Conservation (phyloP, 2,113 vertebrate species). For the Orthonyx spaldingii region DNA sequence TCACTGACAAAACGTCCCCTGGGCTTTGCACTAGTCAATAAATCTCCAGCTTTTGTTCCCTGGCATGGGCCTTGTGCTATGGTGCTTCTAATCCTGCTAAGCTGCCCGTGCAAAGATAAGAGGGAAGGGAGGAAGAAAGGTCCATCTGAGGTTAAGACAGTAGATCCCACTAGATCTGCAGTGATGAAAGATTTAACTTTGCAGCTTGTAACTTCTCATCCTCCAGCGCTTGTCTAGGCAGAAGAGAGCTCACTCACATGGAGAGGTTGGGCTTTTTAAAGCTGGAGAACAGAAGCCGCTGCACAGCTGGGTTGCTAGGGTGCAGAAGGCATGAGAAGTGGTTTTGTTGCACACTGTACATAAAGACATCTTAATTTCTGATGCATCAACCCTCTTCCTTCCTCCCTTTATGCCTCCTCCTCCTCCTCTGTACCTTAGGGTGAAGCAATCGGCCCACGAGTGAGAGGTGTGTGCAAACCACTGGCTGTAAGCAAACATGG, state of each 20-base stretch:
- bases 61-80: not conserved
- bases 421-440: not conserved
- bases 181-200: not conserved
- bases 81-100: not conserved
- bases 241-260: not conserved
- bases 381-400: not conserved
- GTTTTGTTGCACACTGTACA: not conserved
- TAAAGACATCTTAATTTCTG: not conserved
- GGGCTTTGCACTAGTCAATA: not conserved
- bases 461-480: not conserved
- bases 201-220: not conserved
- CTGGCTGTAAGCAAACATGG: rapidly evolving
- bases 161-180: not conserved
- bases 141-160: not conserved
- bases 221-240: not conserved
- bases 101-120: not conserved
- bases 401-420: not conserved
- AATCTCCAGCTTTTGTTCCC: not conserved
- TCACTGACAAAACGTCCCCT: not conserved
- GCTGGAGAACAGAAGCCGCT: not conserved
- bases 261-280: not conserved
- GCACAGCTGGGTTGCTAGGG: constrained; percentile 39
- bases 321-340: not conserved
- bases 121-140: not conserved
- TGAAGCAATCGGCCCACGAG: not conserved